Base-by-base conservation (phyloP, 1,140 invertebrate genomes). In the Plutomurus gul region DNA sequence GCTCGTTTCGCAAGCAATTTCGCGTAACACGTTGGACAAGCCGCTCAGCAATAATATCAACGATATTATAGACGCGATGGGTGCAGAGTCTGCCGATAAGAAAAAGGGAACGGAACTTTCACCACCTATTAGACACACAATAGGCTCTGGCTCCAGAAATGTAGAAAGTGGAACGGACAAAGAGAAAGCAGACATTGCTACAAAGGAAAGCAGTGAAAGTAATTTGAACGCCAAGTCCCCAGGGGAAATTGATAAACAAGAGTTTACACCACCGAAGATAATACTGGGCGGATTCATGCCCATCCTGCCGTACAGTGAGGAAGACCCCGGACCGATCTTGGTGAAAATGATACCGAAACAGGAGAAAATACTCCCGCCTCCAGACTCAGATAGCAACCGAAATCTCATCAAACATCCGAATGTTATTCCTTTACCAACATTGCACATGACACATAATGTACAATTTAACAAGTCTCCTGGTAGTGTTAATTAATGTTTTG, bases 271-370 rank as follows among this genome's bases (percentile, higher is more conserved):
- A 13, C 77, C 81, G 20, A 82, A 73, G 33, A 60, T 65, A 4
- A 75, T 80, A 51, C 77, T 60, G 10, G 39, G 82, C 10, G 82
- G 82, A 43, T 83, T 83, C 46, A 11, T 79, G 22, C 82, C 82
- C 3, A 70, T 83, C 37, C 11, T 83, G 13, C 79, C 82, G 0
- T 83, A 83, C 71, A 81, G 79, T 39, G 82, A 83, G 60, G 65
- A 77, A 70, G 82, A 83, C 36, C 82, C 82, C 20, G 82, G 82
- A 0, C 79, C 75, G 8, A 75, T 77, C 51, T 30, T 76, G 11
- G 79, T 83, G 16, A 75, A 76, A 37, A 76, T 82, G 20, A 3
- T 13, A 22, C 20, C 7, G 25, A 77, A 25, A 30, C 33, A 27
- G 5, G 56, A 77, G 37, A 40, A 51, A 47, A 36, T 39, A 11